Evolutionary conservation across 30 jellyfish, hydroid and myxozoan species (phyloP).

Genomic region (Hydra vulgaris): DNA sequence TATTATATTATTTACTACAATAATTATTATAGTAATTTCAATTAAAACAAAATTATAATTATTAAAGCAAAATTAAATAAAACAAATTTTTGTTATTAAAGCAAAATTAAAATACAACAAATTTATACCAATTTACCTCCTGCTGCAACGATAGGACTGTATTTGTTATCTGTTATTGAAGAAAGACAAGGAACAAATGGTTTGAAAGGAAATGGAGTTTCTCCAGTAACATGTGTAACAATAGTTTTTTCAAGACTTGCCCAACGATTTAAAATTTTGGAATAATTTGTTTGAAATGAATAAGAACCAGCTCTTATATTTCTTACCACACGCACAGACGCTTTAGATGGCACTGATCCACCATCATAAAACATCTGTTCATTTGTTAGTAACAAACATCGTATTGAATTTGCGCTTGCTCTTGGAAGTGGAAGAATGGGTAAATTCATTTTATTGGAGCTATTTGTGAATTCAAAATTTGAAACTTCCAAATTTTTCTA

Average conservation of each 20-base stretch:
- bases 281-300: conserved; percentile 51
- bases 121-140: conserved; percentile 54
- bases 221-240: conserved; percentile 52
- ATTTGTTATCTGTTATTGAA: conserved; percentile 41
- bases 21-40: no score
- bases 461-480: neutral
- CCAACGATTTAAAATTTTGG: conserved; percentile 61
- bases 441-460: neutral
- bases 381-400: conserved; percentile 40
- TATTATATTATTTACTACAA: no score
- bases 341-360: conserved; percentile 27
- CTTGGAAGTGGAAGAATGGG: conserved; percentile 67
- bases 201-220: conserved; percentile 59
- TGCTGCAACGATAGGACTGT: conserved; percentile 40
- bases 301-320: conserved; percentile 66
- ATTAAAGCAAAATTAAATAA: neutral
- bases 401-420: conserved; percentile 42
- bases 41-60: no score
- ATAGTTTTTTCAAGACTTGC: conserved; percentile 43
- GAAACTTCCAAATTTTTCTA: neutral
- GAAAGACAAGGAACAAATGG: conserved; percentile 66
- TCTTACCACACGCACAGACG: conserved; percentile 42
- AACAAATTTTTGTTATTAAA: neutral
- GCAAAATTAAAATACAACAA: neutral
- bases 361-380: conserved; percentile 36